Evolutionary conservation across 2,113 vertebrate genomes (phyloP), one percentile per base, ranked within the genome.

Genomic region (Gadus macrocephalus): DNA sequence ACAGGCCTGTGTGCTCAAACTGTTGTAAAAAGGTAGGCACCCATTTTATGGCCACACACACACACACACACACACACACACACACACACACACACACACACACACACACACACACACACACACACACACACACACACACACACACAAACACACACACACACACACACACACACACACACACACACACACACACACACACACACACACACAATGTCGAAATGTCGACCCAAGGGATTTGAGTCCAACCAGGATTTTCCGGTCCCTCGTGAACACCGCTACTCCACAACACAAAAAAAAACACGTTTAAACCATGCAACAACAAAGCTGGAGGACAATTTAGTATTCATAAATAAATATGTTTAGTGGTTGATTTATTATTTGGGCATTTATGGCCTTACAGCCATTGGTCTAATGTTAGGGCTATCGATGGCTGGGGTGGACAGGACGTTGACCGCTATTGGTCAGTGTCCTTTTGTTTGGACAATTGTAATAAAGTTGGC

Each of bases 11-110:
- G 38, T 99, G 97, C 74, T 94, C 97, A 64, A 96, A 99, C 88
- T 99, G 97, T 84, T 99, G 97, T 90, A 98, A 96, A 92, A 99
- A 99, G 91, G 96, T 98, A 90, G 85, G 92, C 86, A 27, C 28
- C 11, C 0, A 14, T 12, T 35, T 2, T 56, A 56, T 4, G n/a
- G 15, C 20, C 55, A 17, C 20, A 67, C 15, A 56, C 15, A 65
- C 12, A 42, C 63, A 66, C 31, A 28, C 3, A 63, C 16, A 15
- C 17, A 20, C 16, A 60, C 16, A 60, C 58, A 20, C 58, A 19
- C 58, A 19, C 58, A 19, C 19, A 17, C 58, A 60, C 19, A 60
- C 53, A 55, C 53, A 55, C 55, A 58, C 55, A 58, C 55, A 58
- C 55, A n/a, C n/a, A n/a, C n/a, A n/a, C 55, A 17, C 20, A 67